Conservation (phyloP, 1,140 invertebrate species). For the Aphis gossypii region DNA sequence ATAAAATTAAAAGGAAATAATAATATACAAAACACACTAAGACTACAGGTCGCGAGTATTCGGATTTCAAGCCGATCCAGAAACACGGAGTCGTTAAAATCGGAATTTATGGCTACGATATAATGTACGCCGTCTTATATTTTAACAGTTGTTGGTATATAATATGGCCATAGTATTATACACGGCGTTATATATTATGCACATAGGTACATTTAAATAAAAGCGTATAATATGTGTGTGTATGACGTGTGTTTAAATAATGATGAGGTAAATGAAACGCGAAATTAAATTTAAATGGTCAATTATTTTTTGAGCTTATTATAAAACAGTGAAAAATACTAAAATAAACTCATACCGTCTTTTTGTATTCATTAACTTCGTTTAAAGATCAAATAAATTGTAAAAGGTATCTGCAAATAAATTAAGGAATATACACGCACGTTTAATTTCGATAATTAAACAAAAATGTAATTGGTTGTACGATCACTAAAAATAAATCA, state of each 20-base stretch:
- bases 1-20: background rate
- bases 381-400: background rate
- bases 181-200: background rate
- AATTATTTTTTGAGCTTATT: background rate
- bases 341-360: background rate
- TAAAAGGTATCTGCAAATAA: background rate
- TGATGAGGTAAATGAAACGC: background rate
- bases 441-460: background rate
- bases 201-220: background rate
- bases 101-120: background rate
- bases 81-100: background rate
- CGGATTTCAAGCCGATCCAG: background rate
- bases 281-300: conserved; percentile 1
- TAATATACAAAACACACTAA: background rate
- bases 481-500: background rate
- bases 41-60: background rate
- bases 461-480: background rate
- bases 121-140: background rate
- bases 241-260: background rate
- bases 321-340: background rate
- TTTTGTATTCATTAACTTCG: background rate
- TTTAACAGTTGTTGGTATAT: background rate
- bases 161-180: background rate
- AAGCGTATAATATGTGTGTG: background rate
- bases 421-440: background rate